Percentiles rank a stretch among this genome's conserved stretches.
These are phyloP conservation scores for Chelonoidis abingdonii DNA, from an alignment of 2,113 vertebrate species.

Conservation along the genomic window DNA sequence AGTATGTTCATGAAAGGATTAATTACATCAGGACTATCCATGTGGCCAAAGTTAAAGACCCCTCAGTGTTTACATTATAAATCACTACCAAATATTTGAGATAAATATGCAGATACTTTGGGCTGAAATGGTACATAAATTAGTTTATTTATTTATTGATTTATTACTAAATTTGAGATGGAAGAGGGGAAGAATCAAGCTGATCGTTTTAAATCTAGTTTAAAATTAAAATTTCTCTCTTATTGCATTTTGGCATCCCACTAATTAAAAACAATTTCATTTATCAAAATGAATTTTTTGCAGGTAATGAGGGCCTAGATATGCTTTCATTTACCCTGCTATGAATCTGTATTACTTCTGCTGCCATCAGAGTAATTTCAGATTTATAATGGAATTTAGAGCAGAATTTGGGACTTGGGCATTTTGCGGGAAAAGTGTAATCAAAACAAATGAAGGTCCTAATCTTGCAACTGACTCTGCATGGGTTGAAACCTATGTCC, in stretches of 20 bases:
- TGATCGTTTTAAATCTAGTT: not conserved
- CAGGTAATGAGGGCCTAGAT: not conserved
- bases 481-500: slow-evolving; percentile 11
- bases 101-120: not conserved
- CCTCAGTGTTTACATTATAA: not conserved
- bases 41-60: not conserved
- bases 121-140: not conserved
- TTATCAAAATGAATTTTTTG: not conserved
- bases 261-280: not conserved
- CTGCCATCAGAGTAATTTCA: slow-evolving; percentile 14
- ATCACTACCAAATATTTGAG: not conserved
- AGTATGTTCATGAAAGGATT: not conserved
- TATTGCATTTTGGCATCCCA: not conserved
- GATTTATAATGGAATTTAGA: slow-evolving; percentile 34
- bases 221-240: not conserved
- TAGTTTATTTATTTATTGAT: not conserved
- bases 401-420: slow-evolving; percentile 42
- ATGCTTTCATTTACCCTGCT: not conserved
- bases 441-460: slow-evolving; percentile 28
- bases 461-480: not conserved
- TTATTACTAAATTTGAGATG: not conserved
- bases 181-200: not conserved
- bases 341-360: slow-evolving; percentile 34
- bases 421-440: slow-evolving; percentile 3
- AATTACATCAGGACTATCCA: not conserved